A percentile compares a stretch with the other conserved stretches of the same genome.
Evolutionary conservation across 2,888 invertebrate genomes (phyloP).

Genomic region (Sinelater perroti): DNA sequence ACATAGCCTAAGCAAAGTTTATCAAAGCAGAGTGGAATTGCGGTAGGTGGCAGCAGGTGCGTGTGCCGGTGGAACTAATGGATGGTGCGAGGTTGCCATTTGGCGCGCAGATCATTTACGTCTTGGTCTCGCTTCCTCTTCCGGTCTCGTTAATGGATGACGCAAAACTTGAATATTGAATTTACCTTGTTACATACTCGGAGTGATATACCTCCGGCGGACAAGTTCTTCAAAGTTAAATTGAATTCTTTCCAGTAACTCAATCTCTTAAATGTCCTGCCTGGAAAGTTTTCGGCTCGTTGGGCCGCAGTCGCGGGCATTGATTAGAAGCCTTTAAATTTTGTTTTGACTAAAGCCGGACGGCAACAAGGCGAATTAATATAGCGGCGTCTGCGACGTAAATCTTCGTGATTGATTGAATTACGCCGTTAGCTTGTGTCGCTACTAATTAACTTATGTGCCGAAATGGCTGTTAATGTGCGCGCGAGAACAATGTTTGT

Average conservation of each 20-base stretch:
- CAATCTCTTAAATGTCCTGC: slow-evolving; percentile 19
- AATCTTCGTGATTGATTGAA: no score
- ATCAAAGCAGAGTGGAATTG: slow-evolving; percentile 39
- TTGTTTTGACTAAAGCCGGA: slow-evolving; percentile 1
- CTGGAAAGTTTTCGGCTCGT: background rate
- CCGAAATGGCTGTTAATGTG: no score
- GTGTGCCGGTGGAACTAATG: slow-evolving; percentile 38
- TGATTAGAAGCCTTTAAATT: slow-evolving; percentile 9
- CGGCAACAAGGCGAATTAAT: background rate
- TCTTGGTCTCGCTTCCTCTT: slow-evolving; percentile 38
- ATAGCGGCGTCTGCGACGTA: no score
- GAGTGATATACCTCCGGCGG: slow-evolving; percentile 19
- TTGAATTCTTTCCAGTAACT: slow-evolving; percentile 27
- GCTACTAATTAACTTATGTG: no score
- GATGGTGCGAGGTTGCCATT: slow-evolving; percentile 38
- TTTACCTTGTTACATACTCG: slow-evolving; percentile 35
- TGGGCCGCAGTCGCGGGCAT: background rate
- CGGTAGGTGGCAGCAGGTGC: slow-evolving; percentile 39
- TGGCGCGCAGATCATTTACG: slow-evolving; percentile 37
- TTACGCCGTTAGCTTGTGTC: no score
- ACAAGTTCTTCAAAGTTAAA: slow-evolving; percentile 32
- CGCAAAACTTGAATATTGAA: slow-evolving; percentile 39
- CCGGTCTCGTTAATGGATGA: slow-evolving; percentile 38
- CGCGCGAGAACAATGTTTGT: no score
- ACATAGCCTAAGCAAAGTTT: slow-evolving; percentile 40